phyloP scores from a whole-genome alignment of 2,797 vertebrate genomes.

The Brotula barbata region DNA sequence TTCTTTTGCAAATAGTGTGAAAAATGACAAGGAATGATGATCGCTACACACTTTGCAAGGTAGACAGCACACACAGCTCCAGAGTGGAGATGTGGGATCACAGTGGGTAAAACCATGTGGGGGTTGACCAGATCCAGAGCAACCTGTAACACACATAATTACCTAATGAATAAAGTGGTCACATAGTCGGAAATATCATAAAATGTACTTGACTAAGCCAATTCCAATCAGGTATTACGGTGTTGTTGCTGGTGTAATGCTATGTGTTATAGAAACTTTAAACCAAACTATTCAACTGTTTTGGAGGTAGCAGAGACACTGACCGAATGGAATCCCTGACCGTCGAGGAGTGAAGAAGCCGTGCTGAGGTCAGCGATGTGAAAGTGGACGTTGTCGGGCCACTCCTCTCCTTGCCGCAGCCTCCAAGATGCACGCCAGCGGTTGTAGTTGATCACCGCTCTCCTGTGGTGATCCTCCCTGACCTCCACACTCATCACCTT shows the following conservation, averaged over 20 bases:
- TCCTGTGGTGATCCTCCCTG: constrained; percentile 84
- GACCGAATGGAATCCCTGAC: constrained; percentile 84
- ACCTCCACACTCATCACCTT: constrained; percentile 88
- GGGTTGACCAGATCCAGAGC: constrained; percentile 89
- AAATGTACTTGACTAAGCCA: no score
- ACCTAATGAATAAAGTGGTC: background rate
- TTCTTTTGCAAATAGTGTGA: no score
- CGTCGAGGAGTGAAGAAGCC: constrained; percentile 77
- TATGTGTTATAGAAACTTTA: no score
- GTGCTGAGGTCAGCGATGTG: constrained; percentile 80
- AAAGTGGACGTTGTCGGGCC: constrained; percentile 91
- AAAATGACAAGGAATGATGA: no score
- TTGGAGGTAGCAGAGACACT: constrained; percentile 58
- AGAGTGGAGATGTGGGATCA: constrained; percentile 81
- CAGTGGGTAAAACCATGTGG: constrained; percentile 80
- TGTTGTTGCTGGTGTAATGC: no score
- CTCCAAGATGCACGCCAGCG: constrained; percentile 84
- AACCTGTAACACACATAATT: constrained; percentile 72
- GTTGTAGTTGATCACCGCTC: constrained; percentile 84
- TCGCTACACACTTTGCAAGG: constrained; percentile 86
- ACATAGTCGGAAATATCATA: background rate
- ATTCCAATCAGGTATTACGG: no score
- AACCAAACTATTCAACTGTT: background rate
- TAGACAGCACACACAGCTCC: constrained; percentile 88
- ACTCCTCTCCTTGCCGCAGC: constrained; percentile 76